A percentile compares a stretch with the other conserved stretches of the same genome.
phyloP scores from a whole-genome alignment of 1,140 invertebrate genomes.

The Scaptomyza montana region DNA sequence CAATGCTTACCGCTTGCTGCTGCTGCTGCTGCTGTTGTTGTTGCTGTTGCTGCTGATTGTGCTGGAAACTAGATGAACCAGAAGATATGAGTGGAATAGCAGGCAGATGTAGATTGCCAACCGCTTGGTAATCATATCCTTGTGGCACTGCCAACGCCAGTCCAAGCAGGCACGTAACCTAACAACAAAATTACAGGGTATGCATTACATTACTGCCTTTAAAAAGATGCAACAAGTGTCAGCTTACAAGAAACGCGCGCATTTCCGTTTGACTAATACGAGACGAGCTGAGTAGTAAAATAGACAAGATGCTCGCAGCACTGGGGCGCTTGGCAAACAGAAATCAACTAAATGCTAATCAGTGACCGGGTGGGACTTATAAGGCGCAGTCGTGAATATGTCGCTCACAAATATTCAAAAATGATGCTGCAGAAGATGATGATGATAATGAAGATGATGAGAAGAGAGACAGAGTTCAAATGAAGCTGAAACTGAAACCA shows the following conservation, averaged over 20 bases:
- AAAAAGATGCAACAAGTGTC: neutral
- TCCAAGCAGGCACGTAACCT: constrained; percentile 69
- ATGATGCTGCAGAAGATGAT: constrained; percentile 2
- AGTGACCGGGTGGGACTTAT: constrained; percentile 67
- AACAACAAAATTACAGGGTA: constrained; percentile 11
- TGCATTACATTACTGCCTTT: constrained; percentile 3
- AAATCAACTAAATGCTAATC: constrained; percentile 83
- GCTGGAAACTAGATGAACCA: neutral
- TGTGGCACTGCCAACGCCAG: constrained; percentile 63
- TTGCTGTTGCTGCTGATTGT: no score
- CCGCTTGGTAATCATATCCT: constrained; percentile 75
- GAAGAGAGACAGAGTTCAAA: constrained; percentile 60
- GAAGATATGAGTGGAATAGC: constrained; percentile 26
- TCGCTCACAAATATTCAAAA: constrained; percentile 45
- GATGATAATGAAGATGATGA: constrained; percentile 19
- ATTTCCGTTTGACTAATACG: constrained; percentile 51
- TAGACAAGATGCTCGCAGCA: constrained; percentile 23
- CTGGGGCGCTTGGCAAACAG: constrained; percentile 67
- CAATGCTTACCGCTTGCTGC: constrained; percentile 35
- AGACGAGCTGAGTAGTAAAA: constrained; percentile 11
- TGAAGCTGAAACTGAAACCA: constrained; percentile 64
- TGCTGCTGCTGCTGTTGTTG: neutral
- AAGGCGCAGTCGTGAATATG: constrained; percentile 38
- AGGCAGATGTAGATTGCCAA: constrained; percentile 42
- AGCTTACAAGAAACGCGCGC: constrained; percentile 76